A percentile compares a stretch with the other conserved stretches of the same genome.
phyloP scores from a whole-genome alignment of 2,113 vertebrate genomes.

The Takifugu flavidus region DNA sequence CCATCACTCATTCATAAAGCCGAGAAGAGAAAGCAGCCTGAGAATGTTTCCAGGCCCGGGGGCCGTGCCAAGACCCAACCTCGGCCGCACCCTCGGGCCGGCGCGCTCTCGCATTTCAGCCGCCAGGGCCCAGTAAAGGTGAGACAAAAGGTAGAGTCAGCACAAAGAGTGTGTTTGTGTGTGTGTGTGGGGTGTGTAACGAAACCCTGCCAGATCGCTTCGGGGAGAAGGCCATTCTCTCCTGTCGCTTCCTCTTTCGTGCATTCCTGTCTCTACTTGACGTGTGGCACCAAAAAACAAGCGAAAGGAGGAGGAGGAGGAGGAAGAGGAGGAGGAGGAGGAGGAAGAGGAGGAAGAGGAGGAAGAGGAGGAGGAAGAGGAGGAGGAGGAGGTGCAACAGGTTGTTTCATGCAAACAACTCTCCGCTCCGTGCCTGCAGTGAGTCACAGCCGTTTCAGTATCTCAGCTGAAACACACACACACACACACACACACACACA shows the following conservation, averaged over 20 bases:
- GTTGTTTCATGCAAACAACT: conserved; percentile 57
- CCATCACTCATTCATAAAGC: conserved; percentile 12
- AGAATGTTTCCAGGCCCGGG: conserved; percentile 31
- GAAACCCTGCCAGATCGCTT: conserved; percentile 63
- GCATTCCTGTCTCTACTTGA: conserved; percentile 65
- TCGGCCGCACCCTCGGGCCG: conserved; percentile 51
- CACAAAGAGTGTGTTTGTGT: conserved; percentile 48
- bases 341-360: not conserved
- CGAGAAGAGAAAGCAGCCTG: conserved; percentile 31
- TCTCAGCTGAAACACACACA: conserved; percentile 23
- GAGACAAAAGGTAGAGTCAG: conserved; percentile 60
- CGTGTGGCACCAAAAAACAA: conserved; percentile 53
- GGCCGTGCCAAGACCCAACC: conserved; percentile 43
- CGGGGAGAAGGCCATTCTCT: conserved; percentile 62
- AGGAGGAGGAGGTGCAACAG: conserved; percentile 39
- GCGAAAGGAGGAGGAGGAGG: conserved; percentile 21
- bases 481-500: conserved; percentile 3
- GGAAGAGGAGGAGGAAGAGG: not conserved
- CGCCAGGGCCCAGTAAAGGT: conserved; percentile 61
- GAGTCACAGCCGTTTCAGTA: conserved; percentile 53
- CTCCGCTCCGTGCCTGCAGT: conserved; percentile 25
- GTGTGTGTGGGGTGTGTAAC: conserved; percentile 41
- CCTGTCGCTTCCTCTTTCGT: conserved; percentile 61
- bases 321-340: not conserved
- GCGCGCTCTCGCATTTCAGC: conserved; percentile 58